Percentiles rank a stretch among this genome's conserved stretches.
phyloP scores from a whole-genome alignment of 2,113 vertebrate species.

The Parus major region DNA sequence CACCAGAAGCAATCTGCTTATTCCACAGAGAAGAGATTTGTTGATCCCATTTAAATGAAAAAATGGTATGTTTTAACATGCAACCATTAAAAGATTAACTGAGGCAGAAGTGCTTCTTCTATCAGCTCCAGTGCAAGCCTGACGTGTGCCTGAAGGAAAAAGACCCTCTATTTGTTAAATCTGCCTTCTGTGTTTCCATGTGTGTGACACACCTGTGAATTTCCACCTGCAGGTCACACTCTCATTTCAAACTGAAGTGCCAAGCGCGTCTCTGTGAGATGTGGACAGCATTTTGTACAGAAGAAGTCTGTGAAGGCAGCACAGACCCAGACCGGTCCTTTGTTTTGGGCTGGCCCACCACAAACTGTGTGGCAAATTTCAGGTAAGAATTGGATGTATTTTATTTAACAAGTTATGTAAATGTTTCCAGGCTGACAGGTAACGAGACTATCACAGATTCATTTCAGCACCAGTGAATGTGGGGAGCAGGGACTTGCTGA shows the following conservation, averaged over 20 bases:
- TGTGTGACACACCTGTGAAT: background rate
- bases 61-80: background rate
- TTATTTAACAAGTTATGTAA: background rate
- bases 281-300: constrained; percentile 91
- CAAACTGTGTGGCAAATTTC: constrained; percentile 93
- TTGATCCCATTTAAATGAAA: background rate
- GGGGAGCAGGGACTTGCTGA: background rate
- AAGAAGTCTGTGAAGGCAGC: constrained; percentile 92
- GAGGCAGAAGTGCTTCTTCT: background rate
- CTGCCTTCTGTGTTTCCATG: background rate
- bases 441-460: background rate
- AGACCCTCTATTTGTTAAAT: background rate
- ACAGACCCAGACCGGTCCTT: constrained; percentile 83
- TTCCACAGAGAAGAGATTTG: background rate
- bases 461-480: background rate
- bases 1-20: background rate
- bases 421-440: background rate
- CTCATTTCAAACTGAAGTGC: constrained; percentile 86
- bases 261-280: constrained; percentile 86
- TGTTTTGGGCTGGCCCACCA: constrained; percentile 94
- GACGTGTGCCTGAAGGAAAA: background rate
- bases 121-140: background rate
- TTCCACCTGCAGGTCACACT: constrained; percentile 72
- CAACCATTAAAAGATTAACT: background rate
- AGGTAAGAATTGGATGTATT: constrained; percentile 74